Conservation (phyloP, 1,140 invertebrate species). For the Myzus persicae region DNA sequence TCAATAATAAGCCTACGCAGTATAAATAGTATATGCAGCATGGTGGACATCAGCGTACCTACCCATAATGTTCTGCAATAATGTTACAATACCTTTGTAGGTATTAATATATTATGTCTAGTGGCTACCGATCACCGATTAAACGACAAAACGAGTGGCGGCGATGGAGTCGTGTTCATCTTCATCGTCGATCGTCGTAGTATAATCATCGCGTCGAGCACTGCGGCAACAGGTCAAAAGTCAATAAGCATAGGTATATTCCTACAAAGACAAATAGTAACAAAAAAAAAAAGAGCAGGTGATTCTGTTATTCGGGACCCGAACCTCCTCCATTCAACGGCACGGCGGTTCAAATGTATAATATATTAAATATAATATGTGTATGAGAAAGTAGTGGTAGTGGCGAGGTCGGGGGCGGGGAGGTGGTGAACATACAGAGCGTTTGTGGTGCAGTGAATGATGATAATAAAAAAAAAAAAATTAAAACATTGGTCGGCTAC, state of each 20-base stretch:
- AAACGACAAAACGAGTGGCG: background rate
- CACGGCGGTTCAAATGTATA: background rate
- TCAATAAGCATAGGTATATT: background rate
- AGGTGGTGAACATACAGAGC: background rate
- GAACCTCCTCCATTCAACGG: background rate
- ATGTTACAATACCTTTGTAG: background rate
- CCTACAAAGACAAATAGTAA: conserved; percentile 4
- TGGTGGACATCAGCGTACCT: background rate
- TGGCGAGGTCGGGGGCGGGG: background rate
- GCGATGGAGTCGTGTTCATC: background rate
- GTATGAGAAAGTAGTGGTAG: conserved; percentile 22
- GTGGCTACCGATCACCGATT: background rate
- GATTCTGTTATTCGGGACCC: background rate
- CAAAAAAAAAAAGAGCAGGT: background rate
- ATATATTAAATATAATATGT: background rate
- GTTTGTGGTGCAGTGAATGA: background rate
- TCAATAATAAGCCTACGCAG: background rate
- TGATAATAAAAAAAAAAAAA: background rate
- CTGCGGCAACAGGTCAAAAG: background rate
- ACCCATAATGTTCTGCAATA: background rate
- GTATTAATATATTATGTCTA: too few relatives aligned
- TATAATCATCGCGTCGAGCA: background rate
- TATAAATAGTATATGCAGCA: background rate
- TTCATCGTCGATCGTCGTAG: too few relatives aligned
- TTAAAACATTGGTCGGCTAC: background rate